Conservation (phyloP, 1,140 invertebrate genomes). For the Macrotrachela quadricornifera region DNA sequence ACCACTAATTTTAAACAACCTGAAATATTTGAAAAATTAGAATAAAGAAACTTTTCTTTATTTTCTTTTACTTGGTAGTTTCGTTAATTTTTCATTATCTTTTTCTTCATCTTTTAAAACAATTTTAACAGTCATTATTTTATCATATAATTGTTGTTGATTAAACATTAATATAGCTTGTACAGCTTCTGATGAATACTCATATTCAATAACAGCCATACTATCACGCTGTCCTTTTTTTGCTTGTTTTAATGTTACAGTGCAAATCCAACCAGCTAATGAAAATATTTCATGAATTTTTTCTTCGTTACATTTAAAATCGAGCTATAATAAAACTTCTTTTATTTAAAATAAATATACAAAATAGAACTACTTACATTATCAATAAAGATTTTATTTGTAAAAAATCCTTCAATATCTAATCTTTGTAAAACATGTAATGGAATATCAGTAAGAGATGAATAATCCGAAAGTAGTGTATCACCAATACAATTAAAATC, state of each 20-base stretch:
- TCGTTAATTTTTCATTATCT: conserved; percentile 29
- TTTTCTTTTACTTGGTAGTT: conserved; percentile 23
- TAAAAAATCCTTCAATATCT: conserved; percentile 69
- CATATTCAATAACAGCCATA: conserved; percentile 82
- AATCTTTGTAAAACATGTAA: conserved; percentile 31
- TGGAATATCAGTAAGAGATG: conserved; percentile 8
- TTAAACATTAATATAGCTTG: conserved; percentile 96
- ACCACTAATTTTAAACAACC: no score
- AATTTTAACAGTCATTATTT: conserved; percentile 76
- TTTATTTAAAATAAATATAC: not conserved
- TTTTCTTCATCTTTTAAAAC: conserved; percentile 25
- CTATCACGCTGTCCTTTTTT: conserved; percentile 89
- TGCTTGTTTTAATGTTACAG: conserved; percentile 67
- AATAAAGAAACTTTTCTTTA: no score
- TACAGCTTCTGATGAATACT: conserved; percentile 90
- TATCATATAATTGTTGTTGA: conserved; percentile 72
- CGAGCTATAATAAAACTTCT: conserved; percentile 42
- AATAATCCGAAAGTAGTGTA: no score
- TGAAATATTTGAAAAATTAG: no score
- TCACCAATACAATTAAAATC: no score
- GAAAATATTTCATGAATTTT: conserved; percentile 88
- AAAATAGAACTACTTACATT: conserved; percentile 56
- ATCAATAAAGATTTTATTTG: conserved; percentile 83
- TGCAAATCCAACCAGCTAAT: conserved; percentile 70
- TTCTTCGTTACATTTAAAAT: conserved; percentile 77